Evolutionary conservation across 2,113 vertebrate species (phyloP), one percentile per base, ranked within the genome.

Genomic region (Zootoca vivipara): DNA sequence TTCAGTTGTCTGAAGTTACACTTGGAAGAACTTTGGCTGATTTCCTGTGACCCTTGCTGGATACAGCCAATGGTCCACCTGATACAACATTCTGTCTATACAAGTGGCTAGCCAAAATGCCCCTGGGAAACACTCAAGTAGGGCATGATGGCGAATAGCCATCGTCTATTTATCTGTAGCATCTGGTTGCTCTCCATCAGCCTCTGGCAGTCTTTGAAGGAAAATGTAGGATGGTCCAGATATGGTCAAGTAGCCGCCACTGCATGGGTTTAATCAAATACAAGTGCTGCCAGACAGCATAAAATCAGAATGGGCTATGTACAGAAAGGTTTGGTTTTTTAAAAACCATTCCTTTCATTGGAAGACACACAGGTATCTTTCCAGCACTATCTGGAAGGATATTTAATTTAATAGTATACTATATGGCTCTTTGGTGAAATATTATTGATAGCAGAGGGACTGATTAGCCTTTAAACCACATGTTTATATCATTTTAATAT

Each of bases 1-100:
- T 69, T 7, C 52, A 77, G 26, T 91, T 93, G 69, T 70, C 78
- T 83, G 38, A 78, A 79, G 90, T 81, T 78, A 10, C 77, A n/a
- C 9, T 75, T 18, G 46, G 72, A 82, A 85, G 81, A 85, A 46
- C n/a, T 67, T 46, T 83, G 72, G 58, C n/a, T 58, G 58, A 83
- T 30, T 78, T 83, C 24, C 33, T 77, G 52, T 13, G 62, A 83
- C 20, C 62, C 9, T 24, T 86, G 62, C 74, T 38, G 28, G 73
- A n/a, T 52, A 40, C 5, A 52, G 40, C 78, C 77, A 81, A 81
- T 62, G 85, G 46, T 79, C 80, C 72, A 83, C 83, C 62, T 83
- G 35, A 77, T 83, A 28, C 42, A 69, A 69, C 65, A 46, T 52
- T 58, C 65, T 70, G 81, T 69, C 24, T 78, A 78, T 20, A 77